phyloP scores from a whole-genome alignment of 2,888 invertebrate species.

The Heliconius charithonia region DNA sequence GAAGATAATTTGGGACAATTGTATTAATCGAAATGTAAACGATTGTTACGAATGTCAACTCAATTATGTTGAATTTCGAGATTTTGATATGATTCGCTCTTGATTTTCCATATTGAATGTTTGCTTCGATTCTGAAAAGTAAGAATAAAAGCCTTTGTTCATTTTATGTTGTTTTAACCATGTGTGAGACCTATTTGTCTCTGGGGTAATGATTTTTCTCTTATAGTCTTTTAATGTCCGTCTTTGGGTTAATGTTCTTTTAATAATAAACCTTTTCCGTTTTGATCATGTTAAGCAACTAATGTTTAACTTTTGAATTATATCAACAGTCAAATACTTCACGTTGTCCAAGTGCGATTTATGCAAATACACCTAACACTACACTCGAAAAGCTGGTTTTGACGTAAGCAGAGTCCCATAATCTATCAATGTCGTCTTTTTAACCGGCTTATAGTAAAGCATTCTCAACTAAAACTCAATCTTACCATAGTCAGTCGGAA shows the following conservation, averaged over 20 bases:
- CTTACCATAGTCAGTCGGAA: background rate
- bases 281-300: background rate
- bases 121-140: background rate
- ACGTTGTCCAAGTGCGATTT: constrained; percentile 50
- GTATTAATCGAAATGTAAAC: background rate
- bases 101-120: background rate
- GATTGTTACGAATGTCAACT: background rate
- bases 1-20: background rate
- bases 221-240: too few relatives aligned
- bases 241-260: too few relatives aligned
- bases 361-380: constrained; percentile 59
- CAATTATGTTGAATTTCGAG: background rate
- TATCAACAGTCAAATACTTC: constrained; percentile 21
- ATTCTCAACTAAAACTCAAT: constrained; percentile 24
- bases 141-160: too few relatives aligned
- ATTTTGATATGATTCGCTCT: background rate
- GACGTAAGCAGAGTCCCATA: constrained; percentile 56
- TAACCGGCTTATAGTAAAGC: constrained; percentile 51
- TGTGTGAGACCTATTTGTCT: too few relatives aligned
- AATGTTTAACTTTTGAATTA: constrained; percentile 28
- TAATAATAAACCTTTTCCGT: background rate
- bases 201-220: too few relatives aligned
- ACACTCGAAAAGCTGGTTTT: constrained; percentile 51
- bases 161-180: too few relatives aligned
- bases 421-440: constrained; percentile 68